Evolutionary conservation across 2,113 vertebrate species (phyloP).

Genomic region (Semicossyphus pulcher): DNA sequence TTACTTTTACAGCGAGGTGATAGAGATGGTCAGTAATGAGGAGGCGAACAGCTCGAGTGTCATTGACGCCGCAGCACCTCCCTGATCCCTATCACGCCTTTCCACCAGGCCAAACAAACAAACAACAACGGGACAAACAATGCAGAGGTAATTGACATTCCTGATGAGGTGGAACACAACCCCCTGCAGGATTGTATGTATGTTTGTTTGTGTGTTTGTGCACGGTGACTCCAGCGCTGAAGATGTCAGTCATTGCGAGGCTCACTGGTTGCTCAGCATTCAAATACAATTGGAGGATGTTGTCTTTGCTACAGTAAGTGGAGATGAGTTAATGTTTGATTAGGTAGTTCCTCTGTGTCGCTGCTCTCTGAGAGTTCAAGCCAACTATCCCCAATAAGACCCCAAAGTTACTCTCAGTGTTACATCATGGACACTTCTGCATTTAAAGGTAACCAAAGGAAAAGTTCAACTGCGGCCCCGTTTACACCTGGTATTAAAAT

Average conservation of each 20-base stretch:
- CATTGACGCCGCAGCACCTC: conserved; percentile 28
- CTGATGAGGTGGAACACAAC: conserved; percentile 69
- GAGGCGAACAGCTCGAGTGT: conserved; percentile 63
- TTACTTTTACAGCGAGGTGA: conserved; percentile 71
- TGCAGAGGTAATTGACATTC: conserved; percentile 71
- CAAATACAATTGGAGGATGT: conserved; percentile 19
- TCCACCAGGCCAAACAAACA: conserved; percentile 67
- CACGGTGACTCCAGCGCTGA: neutral
- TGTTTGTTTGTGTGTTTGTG: conserved; percentile 39
- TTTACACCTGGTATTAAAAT: too few relatives aligned
- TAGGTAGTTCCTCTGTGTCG: neutral
- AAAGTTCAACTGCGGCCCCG: too few relatives aligned
- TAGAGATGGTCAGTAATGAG: conserved; percentile 61
- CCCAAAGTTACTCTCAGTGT: too few relatives aligned
- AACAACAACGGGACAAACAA: conserved; percentile 64
- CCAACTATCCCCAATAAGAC: too few relatives aligned
- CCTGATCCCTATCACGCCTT: conserved; percentile 64
- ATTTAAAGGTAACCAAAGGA: too few relatives aligned
- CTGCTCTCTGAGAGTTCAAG: neutral
- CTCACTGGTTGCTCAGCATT: conserved; percentile 15
- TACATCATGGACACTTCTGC: too few relatives aligned
- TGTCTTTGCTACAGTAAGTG: conserved; percentile 9
- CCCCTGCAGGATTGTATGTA: conserved; percentile 43
- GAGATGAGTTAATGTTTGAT: conserved; percentile 12
- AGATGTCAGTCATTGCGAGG: neutral